Conservation (phyloP, 2,888 invertebrate species). For the Trissolcus brochymenae region DNA sequence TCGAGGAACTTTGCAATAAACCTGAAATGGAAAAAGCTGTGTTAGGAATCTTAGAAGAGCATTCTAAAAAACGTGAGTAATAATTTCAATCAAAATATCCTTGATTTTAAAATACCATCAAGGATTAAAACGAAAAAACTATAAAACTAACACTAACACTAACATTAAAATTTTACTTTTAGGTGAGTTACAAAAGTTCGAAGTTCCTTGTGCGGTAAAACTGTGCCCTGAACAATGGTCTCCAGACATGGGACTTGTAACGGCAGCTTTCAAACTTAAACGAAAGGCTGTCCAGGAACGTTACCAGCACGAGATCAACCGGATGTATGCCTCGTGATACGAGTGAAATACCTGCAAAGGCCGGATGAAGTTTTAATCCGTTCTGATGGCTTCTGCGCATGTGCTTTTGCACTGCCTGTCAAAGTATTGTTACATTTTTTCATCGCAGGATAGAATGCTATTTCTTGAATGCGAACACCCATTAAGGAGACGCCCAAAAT, state of each 20-base stretch:
- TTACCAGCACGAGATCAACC: slow-evolving; percentile 93
- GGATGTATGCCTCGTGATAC: slow-evolving; percentile 89
- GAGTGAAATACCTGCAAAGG: slow-evolving; percentile 50
- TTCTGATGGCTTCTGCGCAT: not conserved
- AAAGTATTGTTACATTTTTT: slow-evolving; percentile 40
- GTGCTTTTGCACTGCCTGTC: not conserved
- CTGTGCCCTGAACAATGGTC: slow-evolving; percentile 96
- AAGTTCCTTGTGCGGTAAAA: slow-evolving; percentile 93
- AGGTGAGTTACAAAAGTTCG: slow-evolving; percentile 94
- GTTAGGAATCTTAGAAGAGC: slow-evolving; percentile 87
- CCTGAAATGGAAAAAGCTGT: slow-evolving; percentile 87
- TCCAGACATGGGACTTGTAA: slow-evolving; percentile 97
- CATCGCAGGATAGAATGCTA: slow-evolving; percentile 28
- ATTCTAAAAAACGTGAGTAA: slow-evolving; percentile 89
- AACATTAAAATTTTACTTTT: slow-evolving; percentile 38
- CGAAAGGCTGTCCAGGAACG: slow-evolving; percentile 96
- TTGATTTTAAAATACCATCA: not conserved
- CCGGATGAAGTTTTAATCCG: slow-evolving; percentile 26
- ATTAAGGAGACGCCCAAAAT: slow-evolving; percentile 27
- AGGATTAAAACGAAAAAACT: not conserved
- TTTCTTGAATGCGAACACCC: slow-evolving; percentile 12
- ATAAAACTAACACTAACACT: no score
- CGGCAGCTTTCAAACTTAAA: slow-evolving; percentile 98
- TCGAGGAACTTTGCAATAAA: slow-evolving; percentile 85
- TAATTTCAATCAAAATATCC: not conserved